Evolutionary conservation across 2,888 invertebrate species (phyloP).

Genomic region (Choreutis nemorana): DNA sequence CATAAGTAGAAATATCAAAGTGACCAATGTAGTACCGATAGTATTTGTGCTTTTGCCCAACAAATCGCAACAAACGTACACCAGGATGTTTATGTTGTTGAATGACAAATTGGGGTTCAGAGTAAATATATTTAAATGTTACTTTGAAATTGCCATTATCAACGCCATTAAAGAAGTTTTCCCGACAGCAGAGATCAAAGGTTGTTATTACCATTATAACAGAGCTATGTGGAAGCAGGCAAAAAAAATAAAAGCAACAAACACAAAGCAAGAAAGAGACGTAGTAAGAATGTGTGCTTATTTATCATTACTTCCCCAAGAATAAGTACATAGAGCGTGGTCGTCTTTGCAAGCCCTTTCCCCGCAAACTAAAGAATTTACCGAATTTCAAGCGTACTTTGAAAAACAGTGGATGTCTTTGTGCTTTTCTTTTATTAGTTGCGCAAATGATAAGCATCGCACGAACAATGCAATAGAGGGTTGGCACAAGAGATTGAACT

Average conservation of each 20-base stretch:
- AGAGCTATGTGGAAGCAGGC: conserved; percentile 6
- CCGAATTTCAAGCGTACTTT: background rate
- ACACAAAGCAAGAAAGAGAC: conserved; percentile 5
- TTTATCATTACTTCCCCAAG: conserved; percentile 6
- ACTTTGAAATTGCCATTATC: conserved; percentile 5
- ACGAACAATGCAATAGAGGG: conserved; percentile 1
- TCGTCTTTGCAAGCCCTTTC: too few species aligned
- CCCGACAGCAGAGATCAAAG: conserved; percentile 2
- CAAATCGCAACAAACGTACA: conserved; percentile 6
- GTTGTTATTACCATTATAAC: conserved; percentile 4
- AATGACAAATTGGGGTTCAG: conserved; percentile 3
- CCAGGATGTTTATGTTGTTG: conserved; percentile 5
- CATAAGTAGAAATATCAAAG: conserved; percentile 5
- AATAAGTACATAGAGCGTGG: conserved; percentile 4
- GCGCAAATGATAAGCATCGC: conserved; percentile 4
- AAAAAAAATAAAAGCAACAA: too few species aligned
- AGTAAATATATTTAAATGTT: conserved; percentile 5
- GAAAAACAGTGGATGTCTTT: background rate
- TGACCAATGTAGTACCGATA: conserved; percentile 5
- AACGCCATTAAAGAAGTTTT: conserved; percentile 4
- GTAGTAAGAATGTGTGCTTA: conserved; percentile 8
- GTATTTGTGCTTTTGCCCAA: conserved; percentile 6
- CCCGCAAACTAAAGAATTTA: conserved; percentile 4
- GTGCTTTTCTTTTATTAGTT: conserved; percentile 2
- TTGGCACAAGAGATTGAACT: conserved; percentile 1